These are phyloP conservation scores for Phoeniculus purpureus DNA, from an alignment of 2,797 vertebrate genomes.

Conservation along the genomic window DNA sequence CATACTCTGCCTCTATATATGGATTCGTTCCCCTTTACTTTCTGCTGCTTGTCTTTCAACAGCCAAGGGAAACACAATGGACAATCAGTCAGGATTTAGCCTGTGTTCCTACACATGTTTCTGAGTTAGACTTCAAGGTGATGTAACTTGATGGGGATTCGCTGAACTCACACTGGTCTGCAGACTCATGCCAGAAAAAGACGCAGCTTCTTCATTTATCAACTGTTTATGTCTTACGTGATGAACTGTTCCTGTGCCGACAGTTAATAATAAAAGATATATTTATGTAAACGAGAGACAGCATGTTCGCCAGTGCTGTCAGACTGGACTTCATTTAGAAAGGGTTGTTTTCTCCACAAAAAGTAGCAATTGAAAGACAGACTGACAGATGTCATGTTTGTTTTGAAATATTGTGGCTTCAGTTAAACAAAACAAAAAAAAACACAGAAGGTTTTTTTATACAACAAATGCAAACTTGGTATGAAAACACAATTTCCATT, in stretches of 20 bases:
- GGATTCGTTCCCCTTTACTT: neutral
- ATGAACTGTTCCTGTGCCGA: neutral
- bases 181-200: neutral
- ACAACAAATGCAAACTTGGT: neutral
- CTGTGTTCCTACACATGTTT: neutral
- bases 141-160: neutral
- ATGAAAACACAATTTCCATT: conserved; percentile 1
- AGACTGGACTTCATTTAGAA: conserved; percentile 1
- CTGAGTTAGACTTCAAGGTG: neutral
- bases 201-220: conserved; percentile 14
- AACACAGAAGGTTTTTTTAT: neutral
- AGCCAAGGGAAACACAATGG: neutral
- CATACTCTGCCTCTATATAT: neutral
- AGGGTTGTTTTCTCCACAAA: neutral
- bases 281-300: conserved; percentile 42
- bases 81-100: neutral
- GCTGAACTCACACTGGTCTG: neutral
- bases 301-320: neutral
- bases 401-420: neutral
- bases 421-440: neutral
- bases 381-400: neutral
- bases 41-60: neutral
- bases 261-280: conserved; percentile 22
- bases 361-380: neutral
- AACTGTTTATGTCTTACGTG: conserved; percentile 16